Evolutionary conservation across 2,888 invertebrate species (phyloP).

Genomic region (Trachelus iudaicus): DNA sequence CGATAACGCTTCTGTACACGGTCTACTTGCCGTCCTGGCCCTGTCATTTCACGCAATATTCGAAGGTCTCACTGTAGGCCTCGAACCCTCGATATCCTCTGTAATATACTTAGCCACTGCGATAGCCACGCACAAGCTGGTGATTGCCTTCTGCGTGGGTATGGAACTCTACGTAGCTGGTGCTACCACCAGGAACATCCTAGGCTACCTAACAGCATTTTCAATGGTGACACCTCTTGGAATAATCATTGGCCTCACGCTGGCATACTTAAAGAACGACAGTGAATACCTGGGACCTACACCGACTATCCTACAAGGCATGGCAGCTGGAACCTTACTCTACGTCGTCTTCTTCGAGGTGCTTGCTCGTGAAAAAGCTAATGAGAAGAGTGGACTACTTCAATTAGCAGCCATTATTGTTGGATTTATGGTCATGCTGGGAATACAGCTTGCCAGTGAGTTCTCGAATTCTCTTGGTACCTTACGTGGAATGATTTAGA

Average conservation of each 20-base stretch:
- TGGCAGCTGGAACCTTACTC: slow-evolving; percentile 82
- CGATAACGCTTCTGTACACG: slow-evolving; percentile 68
- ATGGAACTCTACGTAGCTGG: slow-evolving; percentile 68
- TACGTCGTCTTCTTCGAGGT: slow-evolving; percentile 87
- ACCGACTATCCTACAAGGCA: slow-evolving; percentile 73
- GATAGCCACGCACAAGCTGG: slow-evolving; percentile 76
- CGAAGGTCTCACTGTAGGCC: slow-evolving; percentile 76
- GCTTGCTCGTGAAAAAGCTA: slow-evolving; percentile 76
- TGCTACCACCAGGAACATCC: slow-evolving; percentile 69
- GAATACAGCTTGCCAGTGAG: slow-evolving; percentile 65
- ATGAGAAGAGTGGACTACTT: slow-evolving; percentile 70
- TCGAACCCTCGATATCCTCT: slow-evolving; percentile 69
- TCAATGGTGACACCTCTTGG: slow-evolving; percentile 78
- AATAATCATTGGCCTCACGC: slow-evolving; percentile 72
- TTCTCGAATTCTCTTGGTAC: slow-evolving; percentile 17
- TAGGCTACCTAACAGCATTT: slow-evolving; percentile 72
- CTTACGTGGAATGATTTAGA: too few relatives aligned
- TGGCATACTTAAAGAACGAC: slow-evolving; percentile 63
- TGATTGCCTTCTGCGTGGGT: slow-evolving; percentile 76
- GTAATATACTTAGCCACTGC: slow-evolving; percentile 72
- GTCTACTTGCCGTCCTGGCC: slow-evolving; percentile 73
- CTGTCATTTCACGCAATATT: slow-evolving; percentile 77
- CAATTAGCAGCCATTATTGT: slow-evolving; percentile 70
- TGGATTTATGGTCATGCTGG: slow-evolving; percentile 72
- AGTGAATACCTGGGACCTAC: slow-evolving; percentile 66